These are phyloP conservation scores for Dryomyza anilis DNA, from an alignment of 2,888 invertebrate genomes.

Conservation along the genomic window DNA sequence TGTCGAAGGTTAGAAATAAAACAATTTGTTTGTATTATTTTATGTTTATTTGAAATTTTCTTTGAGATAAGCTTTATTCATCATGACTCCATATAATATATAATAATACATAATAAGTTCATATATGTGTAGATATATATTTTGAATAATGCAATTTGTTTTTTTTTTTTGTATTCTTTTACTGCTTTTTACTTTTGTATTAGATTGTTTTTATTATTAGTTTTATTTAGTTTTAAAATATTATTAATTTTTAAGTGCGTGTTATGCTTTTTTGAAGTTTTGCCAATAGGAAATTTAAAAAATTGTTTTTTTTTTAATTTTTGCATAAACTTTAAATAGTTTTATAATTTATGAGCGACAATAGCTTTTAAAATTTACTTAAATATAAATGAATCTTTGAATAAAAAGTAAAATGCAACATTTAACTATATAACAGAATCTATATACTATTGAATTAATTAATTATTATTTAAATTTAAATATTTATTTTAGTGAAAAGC, in stretches of 20 bases:
- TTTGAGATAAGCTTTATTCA: conserved; percentile 22
- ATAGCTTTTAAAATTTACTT: neutral
- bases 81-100: conserved; percentile 24
- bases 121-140: conserved; percentile 28
- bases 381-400: conserved; percentile 20
- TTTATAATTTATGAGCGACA: neutral
- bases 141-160: conserved; percentile 17
- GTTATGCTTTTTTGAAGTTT: neutral
- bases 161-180: conserved; percentile 3
- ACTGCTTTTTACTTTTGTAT: conserved; percentile 6
- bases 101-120: conserved; percentile 26
- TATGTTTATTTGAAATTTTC: conserved; percentile 1
- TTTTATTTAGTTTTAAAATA: neutral
- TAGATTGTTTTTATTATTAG: neutral
- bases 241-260: neutral
- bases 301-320: neutral
- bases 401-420: too few species aligned
- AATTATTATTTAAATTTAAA: too few species aligned
- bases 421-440: too few species aligned
- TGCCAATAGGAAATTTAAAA: neutral
- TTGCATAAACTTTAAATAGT: neutral
- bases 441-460: too few species aligned
- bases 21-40: neutral
- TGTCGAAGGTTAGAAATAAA: too few species aligned
- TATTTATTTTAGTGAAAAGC: too few species aligned